A percentile compares a stretch with the other conserved stretches of the same genome.
Conservation (phyloP, 1,140 invertebrate genomes). For the Acromyrmex echinatior region DNA sequence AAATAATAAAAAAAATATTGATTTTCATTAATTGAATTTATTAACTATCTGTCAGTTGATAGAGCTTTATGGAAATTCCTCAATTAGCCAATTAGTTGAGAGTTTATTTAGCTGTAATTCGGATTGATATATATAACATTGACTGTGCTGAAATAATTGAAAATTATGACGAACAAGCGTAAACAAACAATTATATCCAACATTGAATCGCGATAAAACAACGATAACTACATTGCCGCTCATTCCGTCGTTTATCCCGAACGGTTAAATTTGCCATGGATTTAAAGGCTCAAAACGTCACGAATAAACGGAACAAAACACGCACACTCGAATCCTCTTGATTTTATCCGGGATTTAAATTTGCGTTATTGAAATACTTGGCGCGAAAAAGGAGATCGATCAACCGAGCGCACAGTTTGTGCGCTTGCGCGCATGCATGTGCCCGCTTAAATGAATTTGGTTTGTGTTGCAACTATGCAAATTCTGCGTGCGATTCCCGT, state of each 20-base stretch:
- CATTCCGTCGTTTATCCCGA: not conserved
- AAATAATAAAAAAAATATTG: not conserved
- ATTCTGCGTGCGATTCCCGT: constrained; percentile 33
- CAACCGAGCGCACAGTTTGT: not conserved
- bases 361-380: constrained; percentile 31
- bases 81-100: constrained; percentile 9
- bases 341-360: constrained; percentile 41
- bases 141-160: constrained; percentile 18
- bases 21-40: constrained; percentile 44
- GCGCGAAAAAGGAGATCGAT: constrained; percentile 28
- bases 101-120: constrained; percentile 39
- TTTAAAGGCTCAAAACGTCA: constrained; percentile 18
- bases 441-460: constrained; percentile 43
- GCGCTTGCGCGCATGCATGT: not conserved
- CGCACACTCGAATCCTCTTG: not conserved
- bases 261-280: constrained; percentile 11
- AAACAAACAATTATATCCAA: constrained; percentile 38
- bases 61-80: not conserved
- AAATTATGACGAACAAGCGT: not conserved
- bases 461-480: constrained; percentile 47
- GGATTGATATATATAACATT: constrained; percentile 2
- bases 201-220: not conserved
- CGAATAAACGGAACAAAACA: constrained; percentile 9
- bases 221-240: not conserved
- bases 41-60: constrained; percentile 6